Base-by-base conservation (phyloP, 1,140 invertebrate genomes). In the Euwallacea similis region DNA sequence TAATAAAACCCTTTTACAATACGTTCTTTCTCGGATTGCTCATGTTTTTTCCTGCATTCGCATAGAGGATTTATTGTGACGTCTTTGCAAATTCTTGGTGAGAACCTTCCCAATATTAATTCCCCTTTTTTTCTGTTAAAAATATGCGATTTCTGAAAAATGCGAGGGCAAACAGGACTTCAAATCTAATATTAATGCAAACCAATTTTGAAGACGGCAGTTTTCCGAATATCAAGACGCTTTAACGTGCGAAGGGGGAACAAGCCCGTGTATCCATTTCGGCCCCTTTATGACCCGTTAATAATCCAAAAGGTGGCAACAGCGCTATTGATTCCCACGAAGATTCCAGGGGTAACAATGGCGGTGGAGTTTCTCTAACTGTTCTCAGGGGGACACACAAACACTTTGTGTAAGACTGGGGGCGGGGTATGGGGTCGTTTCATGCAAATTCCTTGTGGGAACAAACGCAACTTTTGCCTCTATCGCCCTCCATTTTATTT, bases 1-100 rank as follows among this genome's bases (percentile, higher is more conserved):
- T 66, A 66, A 66, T 66, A 66, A 66, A 66, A 58, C 65, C 55
- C 59, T 61, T 65, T 65, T 58, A 66, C 65, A 66, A 66, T 66
- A 56, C 43, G 65, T 44, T 58, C 42, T 44, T 66, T 43, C 59
- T 58, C 44, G 55, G 43, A 66, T 66, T 66, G 54, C 54, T 54
- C 21, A 66, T 66, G 63, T n/a, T 66, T 66, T 66, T 33, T 33
- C 21, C 21, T 33, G 21, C 21, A 2, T 33, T 33, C 4, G 21
- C 21, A 33, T 33, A 33, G 21, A 33, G 21, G 21, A 33, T 33
- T 33, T 33, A 33, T 33, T 33, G 21, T 33, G 21, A 33, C 21
- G 21, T 33, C 21, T 33, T 33, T 2, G 21, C 21, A 33, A 33
- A 33, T 33, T 33, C 21, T 33, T 33, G 21, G 21, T 33, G 21